phyloP scores from a whole-genome alignment of 2,797 vertebrate genomes.

The Monodelphis domestica region DNA sequence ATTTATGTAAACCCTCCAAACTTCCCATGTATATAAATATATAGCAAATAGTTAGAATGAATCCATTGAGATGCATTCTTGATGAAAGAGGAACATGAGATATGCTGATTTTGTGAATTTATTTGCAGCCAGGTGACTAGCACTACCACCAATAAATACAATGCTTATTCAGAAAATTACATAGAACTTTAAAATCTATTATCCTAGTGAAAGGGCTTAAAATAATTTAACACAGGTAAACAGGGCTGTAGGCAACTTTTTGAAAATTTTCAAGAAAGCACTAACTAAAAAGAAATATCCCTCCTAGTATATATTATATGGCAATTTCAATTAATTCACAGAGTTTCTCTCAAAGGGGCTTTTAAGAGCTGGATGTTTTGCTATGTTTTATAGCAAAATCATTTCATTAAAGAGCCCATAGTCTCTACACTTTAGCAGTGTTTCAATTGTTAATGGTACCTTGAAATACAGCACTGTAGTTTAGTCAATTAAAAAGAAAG shows the following conservation, averaged over 20 bases:
- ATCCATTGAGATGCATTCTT: conserved; percentile 64
- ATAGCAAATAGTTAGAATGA: conserved; percentile 70
- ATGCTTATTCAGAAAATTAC: conserved; percentile 73
- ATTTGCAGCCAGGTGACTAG: conserved; percentile 74
- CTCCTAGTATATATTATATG: conserved; percentile 52
- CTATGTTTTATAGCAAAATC: conserved; percentile 57
- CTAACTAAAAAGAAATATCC: conserved; percentile 72
- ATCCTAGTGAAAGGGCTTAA: conserved; percentile 70
- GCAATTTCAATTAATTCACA: conserved; percentile 37
- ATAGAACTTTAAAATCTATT: conserved; percentile 74
- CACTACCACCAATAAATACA: conserved; percentile 75
- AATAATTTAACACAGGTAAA: conserved; percentile 82
- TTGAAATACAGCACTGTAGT: background rate
- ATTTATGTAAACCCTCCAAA: conserved; percentile 48
- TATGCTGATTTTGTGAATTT: conserved; percentile 75
- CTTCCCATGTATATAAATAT: conserved; percentile 68
- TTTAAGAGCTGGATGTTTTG: conserved; percentile 66
- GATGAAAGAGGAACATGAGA: conserved; percentile 74
- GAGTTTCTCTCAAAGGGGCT: conserved; percentile 48
- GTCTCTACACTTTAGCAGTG: conserved; percentile 28
- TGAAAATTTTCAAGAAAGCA: conserved; percentile 80
- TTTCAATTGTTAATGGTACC: conserved; percentile 31
- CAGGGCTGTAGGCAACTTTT: conserved; percentile 72
- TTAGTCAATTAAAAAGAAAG: background rate
- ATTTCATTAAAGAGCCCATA: conserved; percentile 63